These are phyloP conservation scores for Dendrolimus kikuchii DNA, from an alignment of 1,140 invertebrate genomes.

Conservation along the genomic window DNA sequence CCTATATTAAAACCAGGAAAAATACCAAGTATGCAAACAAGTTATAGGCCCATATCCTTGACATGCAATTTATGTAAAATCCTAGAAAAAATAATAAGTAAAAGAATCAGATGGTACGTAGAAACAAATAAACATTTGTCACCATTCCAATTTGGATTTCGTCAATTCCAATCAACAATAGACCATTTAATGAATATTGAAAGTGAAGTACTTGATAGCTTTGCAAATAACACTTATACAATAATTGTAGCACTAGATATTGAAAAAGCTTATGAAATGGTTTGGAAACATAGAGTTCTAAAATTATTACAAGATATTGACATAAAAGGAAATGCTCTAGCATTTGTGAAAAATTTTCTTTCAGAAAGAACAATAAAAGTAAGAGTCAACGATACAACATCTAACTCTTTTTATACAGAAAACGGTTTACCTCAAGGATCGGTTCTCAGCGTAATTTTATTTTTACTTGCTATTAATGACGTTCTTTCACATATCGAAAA, in stretches of 20 bases:
- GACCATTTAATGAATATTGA: slow-evolving; percentile 18
- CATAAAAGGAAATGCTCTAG: slow-evolving; percentile 18
- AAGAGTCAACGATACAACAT: slow-evolving; percentile 13
- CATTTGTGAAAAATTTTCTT: slow-evolving; percentile 19
- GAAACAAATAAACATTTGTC: slow-evolving; percentile 14
- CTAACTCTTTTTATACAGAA: slow-evolving; percentile 13
- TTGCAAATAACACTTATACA: slow-evolving; percentile 16
- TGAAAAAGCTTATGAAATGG: slow-evolving; percentile 26
- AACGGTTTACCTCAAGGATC: slow-evolving; percentile 19
- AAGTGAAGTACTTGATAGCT: slow-evolving; percentile 14
- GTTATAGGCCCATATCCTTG: slow-evolving; percentile 21
- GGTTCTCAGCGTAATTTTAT: slow-evolving; percentile 16
- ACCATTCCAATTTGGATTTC: slow-evolving; percentile 17
- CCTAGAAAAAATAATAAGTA: slow-evolving; percentile 23
- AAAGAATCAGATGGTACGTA: too few species aligned
- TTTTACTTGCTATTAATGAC: slow-evolving; percentile 18
- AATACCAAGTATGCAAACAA: slow-evolving; percentile 11
- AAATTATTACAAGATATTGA: slow-evolving; percentile 10
- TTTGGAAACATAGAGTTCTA: slow-evolving; percentile 20
- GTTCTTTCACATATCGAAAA: slow-evolving; percentile 9
- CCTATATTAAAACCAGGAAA: slow-evolving; percentile 22
- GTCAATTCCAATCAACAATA: slow-evolving; percentile 14
- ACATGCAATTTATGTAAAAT: slow-evolving; percentile 25
- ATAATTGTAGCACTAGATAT: slow-evolving; percentile 18
- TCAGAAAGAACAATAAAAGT: slow-evolving; percentile 9